Evolutionary conservation across 2,888 invertebrate genomes (phyloP).

Genomic region (Drosophila formosana): DNA sequence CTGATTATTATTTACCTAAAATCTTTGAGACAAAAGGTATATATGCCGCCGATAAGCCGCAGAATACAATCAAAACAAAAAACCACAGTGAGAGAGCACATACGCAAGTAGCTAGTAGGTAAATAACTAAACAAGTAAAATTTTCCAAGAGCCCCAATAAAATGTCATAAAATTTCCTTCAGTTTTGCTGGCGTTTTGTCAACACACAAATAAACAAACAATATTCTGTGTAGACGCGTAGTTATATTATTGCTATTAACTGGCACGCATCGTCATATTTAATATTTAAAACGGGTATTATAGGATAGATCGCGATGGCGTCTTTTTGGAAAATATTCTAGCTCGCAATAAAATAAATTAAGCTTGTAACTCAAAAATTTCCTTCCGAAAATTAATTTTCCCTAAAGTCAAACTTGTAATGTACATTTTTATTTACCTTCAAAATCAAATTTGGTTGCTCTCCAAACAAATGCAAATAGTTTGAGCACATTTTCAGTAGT

Average conservation of each 20-base stretch:
- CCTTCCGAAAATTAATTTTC: no score
- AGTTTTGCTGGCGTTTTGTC: constrained; percentile 31
- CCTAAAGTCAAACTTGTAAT: no score
- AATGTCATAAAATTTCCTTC: constrained; percentile 47
- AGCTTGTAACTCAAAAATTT: no score
- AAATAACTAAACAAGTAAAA: constrained; percentile 32
- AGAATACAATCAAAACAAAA: constrained; percentile 27
- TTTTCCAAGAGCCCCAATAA: constrained; percentile 39
- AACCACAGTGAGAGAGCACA: not conserved
- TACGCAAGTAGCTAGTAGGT: constrained; percentile 2
- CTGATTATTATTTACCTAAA: constrained; percentile 50
- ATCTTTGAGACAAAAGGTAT: constrained; percentile 48
- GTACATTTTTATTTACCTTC: no score
- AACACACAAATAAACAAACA: constrained; percentile 36
- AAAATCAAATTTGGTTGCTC: no score
- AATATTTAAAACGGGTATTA: constrained; percentile 1
- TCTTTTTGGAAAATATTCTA: no score
- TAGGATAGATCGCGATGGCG: constrained; percentile 12
- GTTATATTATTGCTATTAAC: constrained; percentile 29
- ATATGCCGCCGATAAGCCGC: constrained; percentile 65
- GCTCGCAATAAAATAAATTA: no score
- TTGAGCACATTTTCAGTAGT: no score
- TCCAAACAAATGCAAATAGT: no score
- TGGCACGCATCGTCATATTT: constrained; percentile 7
- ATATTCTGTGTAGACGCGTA: constrained; percentile 16